Evolutionary conservation across 2,113 vertebrate species (phyloP), one percentile per base, ranked within the genome.

Genomic region (Corythoichthys haematopterus): DNA sequence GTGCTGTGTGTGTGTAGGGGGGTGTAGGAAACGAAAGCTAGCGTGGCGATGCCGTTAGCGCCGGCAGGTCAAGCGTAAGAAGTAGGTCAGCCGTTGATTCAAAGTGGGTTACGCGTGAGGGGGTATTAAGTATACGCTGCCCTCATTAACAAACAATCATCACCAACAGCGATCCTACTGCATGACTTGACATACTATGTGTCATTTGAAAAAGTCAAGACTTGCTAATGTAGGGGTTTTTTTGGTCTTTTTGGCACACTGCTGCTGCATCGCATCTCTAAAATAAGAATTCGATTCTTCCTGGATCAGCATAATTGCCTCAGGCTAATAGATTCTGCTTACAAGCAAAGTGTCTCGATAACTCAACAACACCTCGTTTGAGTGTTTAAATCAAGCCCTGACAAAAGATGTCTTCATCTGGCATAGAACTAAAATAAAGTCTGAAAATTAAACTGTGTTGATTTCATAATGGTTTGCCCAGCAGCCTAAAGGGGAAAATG

Each of bases 21-120:
- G 12, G 1, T 33, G 14, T 57, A 1, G 40, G 43, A 35, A 48
- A 57, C 55, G 13, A 66, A 63, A 77, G 62, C 69, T 15, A 60
- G 52, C 20, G 60, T 15, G 46, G 46, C 51, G 2, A 35, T 35
- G 76, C 74, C 63, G 9, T 52, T 53, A 37, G 48, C 60, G 2
- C 53, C 28, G 78, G 70, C 79, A 76, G 84, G 87, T 86, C 85
- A 83, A 74, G 82, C 69, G 16, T 72, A 84, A 84, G 70, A 88
- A 86, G 74, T 83, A 47, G 89, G 86, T 84, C 83, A 80, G 72
- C 51, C 64, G 75, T 72, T 78, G 72, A 79, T 85, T 76, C 73
- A 64, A 89, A 82, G 16, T 83, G 72, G 85, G 84, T 79, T 77
- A 64, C 71, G 6, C 33, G 43, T 33, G 43, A 36, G 60, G 50